Conservation (phyloP, 1,140 invertebrate genomes). For the Caenorhabditis elegans region WBcel235 BX284604.4:4710501-4711000, state of each 20-base stretch:
- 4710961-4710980: constrained; percentile 39
- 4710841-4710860: background rate
- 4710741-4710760: background rate
- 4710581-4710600: background rate
- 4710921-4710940: constrained; percentile 34
- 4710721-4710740: constrained; percentile 16
- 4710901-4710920: background rate
- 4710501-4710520: background rate
- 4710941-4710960: constrained; percentile 38
- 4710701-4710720: constrained; percentile 22
- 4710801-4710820: background rate
- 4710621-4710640: background rate
- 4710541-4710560: constrained; percentile 5
- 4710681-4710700: constrained; percentile 17
- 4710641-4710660: background rate
- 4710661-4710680: constrained; percentile 16
- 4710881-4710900: too few relatives aligned
- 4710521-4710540: background rate
- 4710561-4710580: constrained; percentile 16
- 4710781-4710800: background rate
- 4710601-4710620: background rate
- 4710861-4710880: background rate
- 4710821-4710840: background rate
- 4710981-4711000: constrained; percentile 24
- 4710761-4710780: background rate